Evolutionary conservation across 2,888 invertebrate genomes (phyloP).

Genomic region (Drepanosiphum platanoidis): DNA sequence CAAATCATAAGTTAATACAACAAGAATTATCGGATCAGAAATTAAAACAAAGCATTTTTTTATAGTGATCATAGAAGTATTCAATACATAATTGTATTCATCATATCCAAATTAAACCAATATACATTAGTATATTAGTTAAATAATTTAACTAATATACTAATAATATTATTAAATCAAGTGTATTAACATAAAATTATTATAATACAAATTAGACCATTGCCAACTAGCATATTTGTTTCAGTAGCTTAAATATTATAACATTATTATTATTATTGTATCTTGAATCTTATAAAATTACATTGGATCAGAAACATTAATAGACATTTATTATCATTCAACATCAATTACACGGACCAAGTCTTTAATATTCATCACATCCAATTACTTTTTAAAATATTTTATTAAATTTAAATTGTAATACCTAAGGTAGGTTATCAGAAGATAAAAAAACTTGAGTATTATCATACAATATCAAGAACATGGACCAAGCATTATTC

Average conservation of each 20-base stretch:
- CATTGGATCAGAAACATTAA: conserved; percentile 11
- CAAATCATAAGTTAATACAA: no score
- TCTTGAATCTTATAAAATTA: no score
- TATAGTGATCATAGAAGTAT: conserved; percentile 26
- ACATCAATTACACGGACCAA: conserved; percentile 67
- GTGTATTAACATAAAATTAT: no score
- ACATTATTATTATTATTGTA: no score
- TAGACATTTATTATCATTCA: conserved; percentile 65
- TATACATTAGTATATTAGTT: neutral
- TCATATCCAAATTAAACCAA: conserved; percentile 33
- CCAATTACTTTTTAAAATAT: neutral
- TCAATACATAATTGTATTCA: conserved; percentile 6
- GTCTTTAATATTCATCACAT: conserved; percentile 36
- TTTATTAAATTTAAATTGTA: neutral
- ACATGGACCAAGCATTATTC: conserved; percentile 64
- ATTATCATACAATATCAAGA: conserved; percentile 63
- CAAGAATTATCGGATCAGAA: conserved; percentile 30
- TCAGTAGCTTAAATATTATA: no score
- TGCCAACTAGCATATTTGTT: no score
- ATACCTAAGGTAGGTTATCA: neutral
- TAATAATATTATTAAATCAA: no score
- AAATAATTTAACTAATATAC: no score
- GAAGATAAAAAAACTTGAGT: conserved; percentile 15
- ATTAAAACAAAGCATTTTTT: conserved; percentile 58
- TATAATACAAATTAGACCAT: no score